Evolutionary conservation across 2,888 invertebrate genomes (phyloP), one percentile per base, ranked within the genome.

Genomic region (Eutolmus rufibarbis): DNA sequence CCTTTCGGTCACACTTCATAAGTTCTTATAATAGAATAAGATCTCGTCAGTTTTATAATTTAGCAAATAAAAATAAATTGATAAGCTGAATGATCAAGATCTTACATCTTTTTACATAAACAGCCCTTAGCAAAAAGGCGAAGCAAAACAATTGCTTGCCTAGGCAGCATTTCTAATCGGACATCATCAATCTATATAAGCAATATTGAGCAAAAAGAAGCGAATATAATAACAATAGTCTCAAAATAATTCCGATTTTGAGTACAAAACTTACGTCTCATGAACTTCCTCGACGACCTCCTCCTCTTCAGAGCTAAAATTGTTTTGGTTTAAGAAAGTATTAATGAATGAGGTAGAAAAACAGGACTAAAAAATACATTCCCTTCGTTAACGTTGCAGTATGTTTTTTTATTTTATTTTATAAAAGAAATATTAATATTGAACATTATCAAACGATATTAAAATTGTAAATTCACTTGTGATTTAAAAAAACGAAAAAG

Each of bases 271-370:
- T 93, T 93, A 92, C 92, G 92, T 91, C 91, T 93, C 93, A 91
- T 91, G 92, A 91, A 92, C 91, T 91, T 92, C 93, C 91, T 92
- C 90, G 88, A 89, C 89, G 89, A 89, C 92, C 90, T 90, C 90
- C 90, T 91, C 91, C 91, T 93, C 92, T 91, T 93, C 93, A 90
- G 93, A 93, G 91, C 92, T 92, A 90, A 87, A 87, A 88, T 81
- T 79, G 56, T 85, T 19, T 85, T 85, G 43, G 9, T 85, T 87
- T 89, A 56, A 88, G 46, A 88, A 87, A 87, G 74, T 85, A 85
- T 82, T 46, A 85, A 85, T 85, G 12, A 86, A 86, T 78, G 37
- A 88, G n/a, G 84, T 84, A 77, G 46, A 56, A 84, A 87, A 87
- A 89, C 87, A 85, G 56, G 79, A n/a, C 16, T n/a, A 79, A 40